Conservation (phyloP, 2,888 invertebrate genomes). For the Corbicula japonica region DNA sequence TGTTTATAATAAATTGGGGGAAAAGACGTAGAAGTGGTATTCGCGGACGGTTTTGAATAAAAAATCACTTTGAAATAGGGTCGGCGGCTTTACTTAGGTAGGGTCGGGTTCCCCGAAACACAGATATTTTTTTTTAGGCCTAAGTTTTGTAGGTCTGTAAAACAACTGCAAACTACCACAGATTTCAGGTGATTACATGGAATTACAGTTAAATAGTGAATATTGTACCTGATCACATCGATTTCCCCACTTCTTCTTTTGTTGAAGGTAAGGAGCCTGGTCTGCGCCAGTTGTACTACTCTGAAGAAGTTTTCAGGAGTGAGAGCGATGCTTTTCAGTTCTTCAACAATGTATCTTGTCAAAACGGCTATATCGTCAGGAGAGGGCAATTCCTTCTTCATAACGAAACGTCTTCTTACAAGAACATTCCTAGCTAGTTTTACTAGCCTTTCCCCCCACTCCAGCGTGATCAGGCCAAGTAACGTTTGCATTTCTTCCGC, state of each 20-base stretch:
- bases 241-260: slow-evolving; percentile 56
- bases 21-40: too few species aligned
- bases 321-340: slow-evolving; percentile 21
- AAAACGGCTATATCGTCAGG: background rate
- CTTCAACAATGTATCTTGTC: slow-evolving; percentile 22
- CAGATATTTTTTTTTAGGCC: too few species aligned
- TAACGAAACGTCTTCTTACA: slow-evolving; percentile 12
- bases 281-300: slow-evolving; percentile 38
- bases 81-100: too few species aligned
- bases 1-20: too few species aligned
- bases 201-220: too few species aligned
- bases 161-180: too few species aligned
- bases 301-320: slow-evolving; percentile 36
- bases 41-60: too few species aligned
- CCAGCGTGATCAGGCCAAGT: slow-evolving; percentile 8
- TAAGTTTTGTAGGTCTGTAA: too few species aligned
- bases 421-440: slow-evolving; percentile 29
- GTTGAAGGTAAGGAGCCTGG: slow-evolving; percentile 54
- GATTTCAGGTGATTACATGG: too few species aligned
- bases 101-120: too few species aligned
- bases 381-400: slow-evolving; percentile 20
- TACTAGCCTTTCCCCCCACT: slow-evolving; percentile 36
- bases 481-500: slow-evolving; percentile 31
- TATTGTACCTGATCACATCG: too few species aligned
- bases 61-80: too few species aligned